Conservation (phyloP, 2,797 vertebrate genomes). For the Mormyrus hasselquistii region DNA sequence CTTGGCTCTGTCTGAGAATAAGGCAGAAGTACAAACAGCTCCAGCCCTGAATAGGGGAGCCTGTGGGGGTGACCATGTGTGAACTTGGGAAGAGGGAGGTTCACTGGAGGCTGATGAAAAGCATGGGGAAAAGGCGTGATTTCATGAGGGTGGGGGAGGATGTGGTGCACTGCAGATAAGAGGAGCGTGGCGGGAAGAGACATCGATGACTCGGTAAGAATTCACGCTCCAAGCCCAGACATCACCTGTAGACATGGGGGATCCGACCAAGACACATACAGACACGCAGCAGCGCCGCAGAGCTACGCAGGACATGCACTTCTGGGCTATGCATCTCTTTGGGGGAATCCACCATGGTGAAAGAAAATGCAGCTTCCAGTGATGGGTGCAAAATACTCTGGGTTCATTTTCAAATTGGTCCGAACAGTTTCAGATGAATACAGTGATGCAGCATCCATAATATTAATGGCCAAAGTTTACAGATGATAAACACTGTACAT, state of each 20-base stretch:
- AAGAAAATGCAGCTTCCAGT: neutral
- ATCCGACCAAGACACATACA: neutral
- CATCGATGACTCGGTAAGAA: neutral
- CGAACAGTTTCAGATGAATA: neutral
- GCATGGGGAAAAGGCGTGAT: neutral
- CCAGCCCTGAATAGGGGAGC: neutral
- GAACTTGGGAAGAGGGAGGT: neutral
- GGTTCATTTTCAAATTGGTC: neutral
- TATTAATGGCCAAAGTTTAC: neutral
- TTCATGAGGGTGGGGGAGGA: neutral
- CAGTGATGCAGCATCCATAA: neutral
- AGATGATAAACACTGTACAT: neutral
- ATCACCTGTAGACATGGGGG: neutral
- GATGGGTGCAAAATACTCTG: neutral
- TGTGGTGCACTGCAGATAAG: neutral
- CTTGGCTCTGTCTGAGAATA: neutral
- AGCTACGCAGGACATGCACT: neutral
- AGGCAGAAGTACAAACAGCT: neutral
- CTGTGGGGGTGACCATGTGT: neutral
- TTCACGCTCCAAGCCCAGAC: constrained; percentile 22
- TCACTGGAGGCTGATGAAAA: constrained; percentile 3
- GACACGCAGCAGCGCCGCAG: neutral
- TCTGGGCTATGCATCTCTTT: neutral
- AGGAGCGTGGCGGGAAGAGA: neutral
- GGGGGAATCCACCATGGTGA: neutral